Conservation (phyloP, 1,140 invertebrate species). For the Belonocnema kinseyi region DNA sequence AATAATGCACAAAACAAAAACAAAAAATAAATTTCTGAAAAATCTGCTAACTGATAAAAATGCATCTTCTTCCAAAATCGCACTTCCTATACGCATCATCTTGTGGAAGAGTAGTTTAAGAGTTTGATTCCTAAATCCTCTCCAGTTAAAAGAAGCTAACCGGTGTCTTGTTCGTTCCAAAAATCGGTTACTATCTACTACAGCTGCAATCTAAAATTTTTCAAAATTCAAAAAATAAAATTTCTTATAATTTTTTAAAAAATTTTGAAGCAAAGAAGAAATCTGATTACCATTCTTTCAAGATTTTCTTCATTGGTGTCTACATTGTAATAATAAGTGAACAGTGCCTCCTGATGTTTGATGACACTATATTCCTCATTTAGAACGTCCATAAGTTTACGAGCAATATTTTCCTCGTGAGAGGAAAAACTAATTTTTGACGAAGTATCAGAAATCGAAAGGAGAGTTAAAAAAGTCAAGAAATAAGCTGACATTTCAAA, state of each 20-base stretch:
- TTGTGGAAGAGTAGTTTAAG: neutral
- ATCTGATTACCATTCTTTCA: neutral
- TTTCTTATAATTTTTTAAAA: too few species aligned
- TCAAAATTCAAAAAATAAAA: too few species aligned
- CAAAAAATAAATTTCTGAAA: neutral
- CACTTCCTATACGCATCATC: neutral
- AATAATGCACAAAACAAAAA: neutral
- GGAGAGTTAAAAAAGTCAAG: neutral
- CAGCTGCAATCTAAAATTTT: neutral
- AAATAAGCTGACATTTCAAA: neutral
- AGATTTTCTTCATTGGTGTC: slow-evolving; percentile 19
- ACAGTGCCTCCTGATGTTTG: neutral
- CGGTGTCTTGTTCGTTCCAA: neutral
- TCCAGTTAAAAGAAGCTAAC: neutral
- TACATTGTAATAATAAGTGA: slow-evolving; percentile 13
- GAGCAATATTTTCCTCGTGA: slow-evolving; percentile 9
- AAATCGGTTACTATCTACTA: neutral
- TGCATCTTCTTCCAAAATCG: neutral
- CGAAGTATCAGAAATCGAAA: neutral
- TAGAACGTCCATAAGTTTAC: neutral
- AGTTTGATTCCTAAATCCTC: neutral
- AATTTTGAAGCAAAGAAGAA: neutral
- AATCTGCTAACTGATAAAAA: neutral
- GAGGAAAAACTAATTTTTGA: neutral
- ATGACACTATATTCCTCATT: slow-evolving; percentile 17